Conservation (phyloP, 92 coral and sea anemone genomes). For the Diadumene lineata region DNA sequence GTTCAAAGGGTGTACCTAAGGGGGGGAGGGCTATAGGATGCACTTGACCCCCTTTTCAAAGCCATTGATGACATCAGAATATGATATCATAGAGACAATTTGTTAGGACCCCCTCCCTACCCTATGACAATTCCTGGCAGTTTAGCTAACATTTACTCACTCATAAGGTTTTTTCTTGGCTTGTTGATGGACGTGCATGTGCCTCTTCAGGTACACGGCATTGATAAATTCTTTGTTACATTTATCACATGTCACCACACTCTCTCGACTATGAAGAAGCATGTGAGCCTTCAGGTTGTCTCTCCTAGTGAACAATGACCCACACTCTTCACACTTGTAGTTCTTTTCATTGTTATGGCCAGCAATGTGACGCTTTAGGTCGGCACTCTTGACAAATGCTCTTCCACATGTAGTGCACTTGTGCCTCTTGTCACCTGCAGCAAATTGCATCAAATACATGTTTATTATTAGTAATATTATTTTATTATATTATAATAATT, state of each 20-base stretch:
- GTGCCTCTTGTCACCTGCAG: slow-evolving; percentile 89
- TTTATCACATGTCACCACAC: slow-evolving; percentile 77
- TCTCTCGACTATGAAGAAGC: slow-evolving; percentile 72
- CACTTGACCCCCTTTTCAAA: no score
- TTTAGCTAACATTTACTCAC: slow-evolving; percentile 66
- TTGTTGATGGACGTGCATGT: slow-evolving; percentile 87
- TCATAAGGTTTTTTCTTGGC: slow-evolving; percentile 93
- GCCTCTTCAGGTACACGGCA: slow-evolving; percentile 74
- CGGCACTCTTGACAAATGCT: slow-evolving; percentile 91
- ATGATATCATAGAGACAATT: no score
- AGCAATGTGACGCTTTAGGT: slow-evolving; percentile 87
- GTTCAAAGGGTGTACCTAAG: no score
- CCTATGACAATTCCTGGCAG: no score
- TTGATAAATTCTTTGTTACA: slow-evolving; percentile 86
- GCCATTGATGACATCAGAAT: no score
- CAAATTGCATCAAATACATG: no score
- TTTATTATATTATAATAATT: no score
- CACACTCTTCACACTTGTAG: slow-evolving; percentile 75
- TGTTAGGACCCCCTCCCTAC: no score
- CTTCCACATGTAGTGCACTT: slow-evolving; percentile 74
- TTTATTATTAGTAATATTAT: no score
- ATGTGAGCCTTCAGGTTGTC: slow-evolving; percentile 88
- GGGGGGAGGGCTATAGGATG: no score
- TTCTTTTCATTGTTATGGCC: slow-evolving; percentile 86
- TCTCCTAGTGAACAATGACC: slow-evolving; percentile 72